phyloP scores from a whole-genome alignment of 2,888 invertebrate species.

The Phengaris alcon region DNA sequence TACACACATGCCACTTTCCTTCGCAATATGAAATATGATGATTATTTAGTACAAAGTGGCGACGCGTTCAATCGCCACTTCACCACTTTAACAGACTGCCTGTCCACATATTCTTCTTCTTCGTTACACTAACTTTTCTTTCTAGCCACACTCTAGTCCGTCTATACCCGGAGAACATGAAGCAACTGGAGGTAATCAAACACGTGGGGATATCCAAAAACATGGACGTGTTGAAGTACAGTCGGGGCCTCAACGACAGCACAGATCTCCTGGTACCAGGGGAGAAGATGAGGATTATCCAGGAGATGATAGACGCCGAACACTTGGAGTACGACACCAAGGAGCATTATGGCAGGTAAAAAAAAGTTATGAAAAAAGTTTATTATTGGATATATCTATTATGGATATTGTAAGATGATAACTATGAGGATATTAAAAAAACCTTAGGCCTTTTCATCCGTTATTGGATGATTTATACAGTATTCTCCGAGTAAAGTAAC shows the following conservation, averaged over 20 bases:
- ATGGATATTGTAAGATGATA: no score
- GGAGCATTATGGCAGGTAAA: slow-evolving; percentile 60
- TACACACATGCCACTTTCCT: no score
- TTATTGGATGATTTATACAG: no score
- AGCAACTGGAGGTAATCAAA: slow-evolving; percentile 47
- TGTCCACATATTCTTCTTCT: not conserved
- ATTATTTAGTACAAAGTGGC: no score
- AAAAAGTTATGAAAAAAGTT: not conserved
- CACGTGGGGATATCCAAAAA: slow-evolving; percentile 45
- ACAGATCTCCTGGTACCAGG: slow-evolving; percentile 61
- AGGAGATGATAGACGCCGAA: slow-evolving; percentile 47
- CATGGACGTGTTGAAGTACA: slow-evolving; percentile 57
- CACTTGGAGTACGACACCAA: slow-evolving; percentile 49
- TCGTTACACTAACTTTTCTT: slow-evolving; percentile 34
- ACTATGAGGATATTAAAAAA: no score
- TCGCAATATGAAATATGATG: no score
- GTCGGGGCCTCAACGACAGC: slow-evolving; percentile 59
- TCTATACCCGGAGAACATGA: slow-evolving; percentile 47
- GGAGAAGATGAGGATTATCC: slow-evolving; percentile 43
- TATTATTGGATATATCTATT: not conserved
- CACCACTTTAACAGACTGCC: no score
- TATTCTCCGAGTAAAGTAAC: no score
- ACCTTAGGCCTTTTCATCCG: no score
- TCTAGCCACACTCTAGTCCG: slow-evolving; percentile 59
- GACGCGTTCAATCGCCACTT: no score